Evolutionary conservation across 2,888 invertebrate genomes (phyloP), one percentile per base, ranked within the genome.

Genomic region (Neoaliturus tenellus): DNA sequence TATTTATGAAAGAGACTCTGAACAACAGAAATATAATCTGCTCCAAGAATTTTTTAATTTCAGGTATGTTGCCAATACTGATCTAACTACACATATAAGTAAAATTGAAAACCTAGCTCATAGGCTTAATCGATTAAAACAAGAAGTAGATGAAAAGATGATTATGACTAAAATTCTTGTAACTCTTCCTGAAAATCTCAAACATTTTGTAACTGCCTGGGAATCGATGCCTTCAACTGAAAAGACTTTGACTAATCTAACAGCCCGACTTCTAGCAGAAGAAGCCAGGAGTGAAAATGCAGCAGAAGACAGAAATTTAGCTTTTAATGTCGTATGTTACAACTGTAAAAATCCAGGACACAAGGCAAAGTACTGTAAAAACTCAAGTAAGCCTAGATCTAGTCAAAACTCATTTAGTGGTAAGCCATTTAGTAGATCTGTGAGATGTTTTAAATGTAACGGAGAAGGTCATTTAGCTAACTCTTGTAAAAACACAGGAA

Each of bases 381-480:
- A 25, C 20, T 17, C 25, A 62, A 28, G 28, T 62, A 25, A 62
- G 20, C 12, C 12, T 10, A 62, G 17, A 12, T 62, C 62, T 62
- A 17, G 23, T 17, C 2, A 62, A 20, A 31, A 14, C 14, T 20
- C 20, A 62, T 14, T 17, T 62, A 28, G 20, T 62, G 14, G 10
- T 3, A 28, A 31, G 20, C 62, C 8, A 62, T 17, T 4, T 1
- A 1, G 44, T 44, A n/a, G n/a, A n/a, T 44, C 17, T 17, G 17
- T 14, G 44, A 44, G 44, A 17, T 78, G 78, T 78, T 44, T 25
- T 25, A 28, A 41, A 25, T 78, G 78, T 44, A 78, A 78, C 12
- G 20, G n/a, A 44, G 23, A 8, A 39, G 28, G 28, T 12, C 78
- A 78, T 31, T 78, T 44, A 10, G 44, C 28, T 25, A 78, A 78